phyloP scores from a whole-genome alignment of 2,113 vertebrate genomes.

The Megaceryle torquata region DNA sequence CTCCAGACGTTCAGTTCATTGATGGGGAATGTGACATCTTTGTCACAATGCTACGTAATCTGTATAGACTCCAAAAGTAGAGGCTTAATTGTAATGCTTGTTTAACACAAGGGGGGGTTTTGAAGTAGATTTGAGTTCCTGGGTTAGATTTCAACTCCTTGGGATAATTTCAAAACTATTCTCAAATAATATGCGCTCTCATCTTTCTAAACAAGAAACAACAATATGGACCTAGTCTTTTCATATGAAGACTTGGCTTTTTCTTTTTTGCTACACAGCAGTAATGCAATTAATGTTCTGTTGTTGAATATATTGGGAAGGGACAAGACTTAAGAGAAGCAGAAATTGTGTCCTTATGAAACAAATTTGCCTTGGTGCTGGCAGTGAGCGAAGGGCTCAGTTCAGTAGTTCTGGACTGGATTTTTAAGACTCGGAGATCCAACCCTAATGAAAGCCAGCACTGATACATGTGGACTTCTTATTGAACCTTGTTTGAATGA shows the following conservation, averaged over 20 bases:
- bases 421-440: not conserved
- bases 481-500: not conserved
- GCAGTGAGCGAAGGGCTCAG: not conserved
- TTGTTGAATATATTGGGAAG: not conserved
- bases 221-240: not conserved
- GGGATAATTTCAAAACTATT: not conserved
- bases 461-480: not conserved
- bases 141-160: not conserved
- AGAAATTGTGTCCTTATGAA: not conserved
- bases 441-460: not conserved
- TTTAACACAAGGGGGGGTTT: not conserved
- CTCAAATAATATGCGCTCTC: not conserved
- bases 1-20: not conserved
- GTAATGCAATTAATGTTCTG: not conserved
- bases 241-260: not conserved
- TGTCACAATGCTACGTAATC: not conserved
- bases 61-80: not conserved
- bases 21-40: rapidly evolving
- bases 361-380: not conserved
- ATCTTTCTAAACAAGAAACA: not conserved
- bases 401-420: not conserved
- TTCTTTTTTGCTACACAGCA: not conserved
- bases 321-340: not conserved
- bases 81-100: not conserved
- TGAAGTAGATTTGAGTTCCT: not conserved